Conservation (phyloP, 1,140 invertebrate genomes). For the Dolichoris vasculosae region DNA sequence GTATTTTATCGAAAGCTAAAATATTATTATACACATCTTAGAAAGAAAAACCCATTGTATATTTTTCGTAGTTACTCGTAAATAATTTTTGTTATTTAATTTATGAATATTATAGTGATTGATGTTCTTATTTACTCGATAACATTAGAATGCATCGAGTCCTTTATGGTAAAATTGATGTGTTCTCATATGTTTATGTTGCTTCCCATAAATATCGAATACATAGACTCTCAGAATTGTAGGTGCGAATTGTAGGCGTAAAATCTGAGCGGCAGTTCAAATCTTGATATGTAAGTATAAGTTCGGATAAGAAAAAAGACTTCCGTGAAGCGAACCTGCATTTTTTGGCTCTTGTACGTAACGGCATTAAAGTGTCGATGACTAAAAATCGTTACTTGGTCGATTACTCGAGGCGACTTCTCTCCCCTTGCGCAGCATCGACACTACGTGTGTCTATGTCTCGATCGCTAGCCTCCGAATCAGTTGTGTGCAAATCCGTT, state of each 20-base stretch:
- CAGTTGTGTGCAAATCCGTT: neutral
- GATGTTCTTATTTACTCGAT: no score
- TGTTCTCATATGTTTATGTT: no score
- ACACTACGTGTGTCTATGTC: neutral
- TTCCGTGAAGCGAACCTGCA: neutral
- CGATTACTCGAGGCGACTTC: constrained; percentile 54
- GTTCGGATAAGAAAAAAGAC: neutral
- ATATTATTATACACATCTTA: neutral
- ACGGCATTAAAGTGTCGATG: constrained; percentile 55
- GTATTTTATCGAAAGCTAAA: neutral
- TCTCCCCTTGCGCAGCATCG: constrained; percentile 19
- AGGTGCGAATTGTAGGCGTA: neutral
- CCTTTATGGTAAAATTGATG: no score
- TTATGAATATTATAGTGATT: no score
- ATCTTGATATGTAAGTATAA: neutral
- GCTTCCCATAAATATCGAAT: no score
- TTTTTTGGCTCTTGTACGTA: constrained; percentile 13
- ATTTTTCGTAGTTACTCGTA: no score
- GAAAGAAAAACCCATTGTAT: no score
- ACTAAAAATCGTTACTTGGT: constrained; percentile 69
- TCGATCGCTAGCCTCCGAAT: neutral
- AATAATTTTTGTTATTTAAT: no score
- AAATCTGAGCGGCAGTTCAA: neutral
- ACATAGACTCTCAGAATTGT: neutral
- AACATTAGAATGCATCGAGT: no score